Evolutionary conservation across 2,797 vertebrate genomes (phyloP).

Genomic region (Coilia nasus): DNA sequence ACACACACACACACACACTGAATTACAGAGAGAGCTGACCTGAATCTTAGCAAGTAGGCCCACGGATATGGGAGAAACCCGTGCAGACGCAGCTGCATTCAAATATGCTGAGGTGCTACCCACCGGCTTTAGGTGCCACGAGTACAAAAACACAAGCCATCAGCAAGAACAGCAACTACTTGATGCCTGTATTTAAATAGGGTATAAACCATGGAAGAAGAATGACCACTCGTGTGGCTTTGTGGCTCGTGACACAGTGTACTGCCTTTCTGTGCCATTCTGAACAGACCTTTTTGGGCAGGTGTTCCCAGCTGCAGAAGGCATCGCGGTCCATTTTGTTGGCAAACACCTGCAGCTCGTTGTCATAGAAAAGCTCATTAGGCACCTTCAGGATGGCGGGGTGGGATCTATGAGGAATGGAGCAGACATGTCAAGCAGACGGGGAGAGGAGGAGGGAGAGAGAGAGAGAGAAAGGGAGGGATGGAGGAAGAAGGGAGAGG

Average conservation of each 20-base stretch:
- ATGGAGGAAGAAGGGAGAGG: background rate
- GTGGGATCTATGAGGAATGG: conserved; percentile 79
- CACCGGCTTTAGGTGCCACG: background rate
- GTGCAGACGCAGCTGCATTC: background rate
- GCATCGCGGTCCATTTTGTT: conserved; percentile 68
- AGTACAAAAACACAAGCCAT: background rate
- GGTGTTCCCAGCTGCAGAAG: conserved; percentile 84
- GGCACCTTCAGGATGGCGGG: conserved; percentile 85
- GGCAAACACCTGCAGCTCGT: conserved; percentile 80
- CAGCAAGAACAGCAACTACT: background rate
- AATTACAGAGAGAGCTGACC: background rate
- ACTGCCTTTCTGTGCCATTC: background rate
- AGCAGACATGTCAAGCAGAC: background rate
- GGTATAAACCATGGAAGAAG: background rate
- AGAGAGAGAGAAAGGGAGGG: background rate
- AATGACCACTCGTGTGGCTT: background rate
- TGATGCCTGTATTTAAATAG: background rate
- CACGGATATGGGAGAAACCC: background rate
- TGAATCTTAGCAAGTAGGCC: background rate
- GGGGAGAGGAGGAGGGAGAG: background rate
- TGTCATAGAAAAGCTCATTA: conserved; percentile 87
- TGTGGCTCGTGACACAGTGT: background rate
- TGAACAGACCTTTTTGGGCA: conserved; percentile 77
- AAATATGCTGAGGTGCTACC: background rate
- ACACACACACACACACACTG: background rate